Evolutionary conservation across 2,888 invertebrate species (phyloP), one percentile per base, ranked within the genome.

Genomic region (Drosophila peninsularis): DNA sequence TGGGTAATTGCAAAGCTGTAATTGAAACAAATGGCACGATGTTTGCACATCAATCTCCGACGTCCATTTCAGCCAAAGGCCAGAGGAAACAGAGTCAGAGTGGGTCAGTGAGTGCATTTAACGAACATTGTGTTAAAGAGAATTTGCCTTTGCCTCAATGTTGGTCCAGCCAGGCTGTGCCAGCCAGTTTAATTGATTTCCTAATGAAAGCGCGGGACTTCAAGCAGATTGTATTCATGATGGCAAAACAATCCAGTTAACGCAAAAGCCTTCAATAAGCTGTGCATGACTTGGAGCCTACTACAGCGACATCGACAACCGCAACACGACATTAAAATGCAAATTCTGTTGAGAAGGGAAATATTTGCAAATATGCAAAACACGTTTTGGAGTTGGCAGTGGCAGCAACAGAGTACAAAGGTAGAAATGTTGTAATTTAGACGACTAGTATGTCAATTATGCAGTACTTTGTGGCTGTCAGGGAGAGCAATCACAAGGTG

Each of bases 131-230:
- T 64, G 47, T 19, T 37, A n/a, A 42, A 62, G 30, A 34, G 34
- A 37, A 19, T 19, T 39, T 14, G 34, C 44, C 30, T 41, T 37
- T 56, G 44, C 34, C 7, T 24, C n/a, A 34, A 11, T 47, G 44
- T 17, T 50, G 36, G 50, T 60, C 44, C 50, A 27, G 45, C 53
- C 37, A 47, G 30, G n/a, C 41, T 62, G 47, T 45, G 56, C 30
- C 50, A 55, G 44, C 39, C 37, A 39, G 30, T 47, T 81, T 81
- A 81, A 88, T 82, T 84, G 85, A 78, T 76, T 84, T 84, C 61
- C 73, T 49, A 73, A 78, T 73, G 69, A 68, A 56, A 34, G 30
- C 21, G 32, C n/a, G 49, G 32, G 44, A 44, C 55, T 36, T 30
- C 0, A 13, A 37, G 39, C 37, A 50, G 36, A 17, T 58, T 67